Conservation (phyloP, 1,140 invertebrate genomes). For the Nephila pilipes region DNA sequence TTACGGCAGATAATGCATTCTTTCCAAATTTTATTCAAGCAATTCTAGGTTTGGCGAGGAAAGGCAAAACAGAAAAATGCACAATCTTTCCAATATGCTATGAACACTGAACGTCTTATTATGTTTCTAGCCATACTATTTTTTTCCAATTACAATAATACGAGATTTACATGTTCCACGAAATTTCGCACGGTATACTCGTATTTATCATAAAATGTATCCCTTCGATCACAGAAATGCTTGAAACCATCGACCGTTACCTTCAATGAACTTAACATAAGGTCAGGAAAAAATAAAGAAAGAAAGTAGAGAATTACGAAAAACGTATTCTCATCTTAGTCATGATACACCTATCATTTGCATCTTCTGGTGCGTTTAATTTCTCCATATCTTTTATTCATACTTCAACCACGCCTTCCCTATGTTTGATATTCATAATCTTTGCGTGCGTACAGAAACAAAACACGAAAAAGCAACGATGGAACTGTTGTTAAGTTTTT, state of each 20-base stretch:
- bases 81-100: too few species aligned
- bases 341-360: background rate
- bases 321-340: background rate
- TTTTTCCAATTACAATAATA: too few species aligned
- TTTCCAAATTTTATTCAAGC: too few species aligned
- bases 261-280: background rate
- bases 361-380: background rate
- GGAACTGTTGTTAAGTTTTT: background rate
- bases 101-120: too few species aligned
- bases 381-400: conserved; percentile 9
- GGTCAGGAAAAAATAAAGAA: background rate
- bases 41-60: too few species aligned
- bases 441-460: background rate
- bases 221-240: too few species aligned
- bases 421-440: background rate
- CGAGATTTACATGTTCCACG: too few species aligned
- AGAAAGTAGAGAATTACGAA: background rate
- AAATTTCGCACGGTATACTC: too few species aligned
- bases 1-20: too few species aligned
- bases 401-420: background rate
- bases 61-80: too few species aligned
- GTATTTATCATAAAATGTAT: too few species aligned
- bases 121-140: too few species aligned
- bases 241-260: background rate
- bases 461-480: background rate